These are phyloP conservation scores for Anser brachyrhynchus DNA, from an alignment of 2,113 vertebrate species.

Conservation along the genomic window DNA sequence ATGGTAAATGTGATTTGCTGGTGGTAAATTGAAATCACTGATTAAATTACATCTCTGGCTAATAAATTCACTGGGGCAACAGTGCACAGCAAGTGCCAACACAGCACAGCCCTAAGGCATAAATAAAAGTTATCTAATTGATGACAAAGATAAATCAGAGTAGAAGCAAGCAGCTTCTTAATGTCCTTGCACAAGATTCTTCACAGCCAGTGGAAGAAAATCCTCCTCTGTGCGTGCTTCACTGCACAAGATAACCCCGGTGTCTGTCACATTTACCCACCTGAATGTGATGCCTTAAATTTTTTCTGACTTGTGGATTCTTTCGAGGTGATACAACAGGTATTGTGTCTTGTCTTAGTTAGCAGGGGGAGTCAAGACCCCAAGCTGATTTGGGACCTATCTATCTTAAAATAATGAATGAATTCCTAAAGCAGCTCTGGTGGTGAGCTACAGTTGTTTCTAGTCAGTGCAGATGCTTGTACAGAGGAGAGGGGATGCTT, in stretches of 20 bases:
- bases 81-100: constrained; percentile 64
- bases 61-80: constrained; percentile 71
- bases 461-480: not conserved
- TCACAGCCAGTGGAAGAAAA: constrained; percentile 41
- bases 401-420: not conserved
- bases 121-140: constrained; percentile 77
- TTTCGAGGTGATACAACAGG: not conserved
- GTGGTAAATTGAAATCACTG: constrained; percentile 78
- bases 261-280: not conserved
- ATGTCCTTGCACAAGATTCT: constrained; percentile 55
- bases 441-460: not conserved
- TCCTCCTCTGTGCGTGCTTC: not conserved
- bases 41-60: constrained; percentile 76
- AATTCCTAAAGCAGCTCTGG: not conserved
- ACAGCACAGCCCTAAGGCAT: constrained; percentile 61
- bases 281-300: not conserved
- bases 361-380: not conserved
- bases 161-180: constrained; percentile 60
- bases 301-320: not conserved
- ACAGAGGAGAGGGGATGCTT: not conserved
- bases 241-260: not conserved
- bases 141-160: constrained; percentile 72
- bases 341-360: not conserved
- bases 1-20: constrained; percentile 65
- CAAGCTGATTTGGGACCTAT: not conserved